Percentiles rank a stretch among this genome's conserved stretches.
Evolutionary conservation across 2,888 invertebrate species (phyloP).

Genomic region (Polyploca ridens): DNA sequence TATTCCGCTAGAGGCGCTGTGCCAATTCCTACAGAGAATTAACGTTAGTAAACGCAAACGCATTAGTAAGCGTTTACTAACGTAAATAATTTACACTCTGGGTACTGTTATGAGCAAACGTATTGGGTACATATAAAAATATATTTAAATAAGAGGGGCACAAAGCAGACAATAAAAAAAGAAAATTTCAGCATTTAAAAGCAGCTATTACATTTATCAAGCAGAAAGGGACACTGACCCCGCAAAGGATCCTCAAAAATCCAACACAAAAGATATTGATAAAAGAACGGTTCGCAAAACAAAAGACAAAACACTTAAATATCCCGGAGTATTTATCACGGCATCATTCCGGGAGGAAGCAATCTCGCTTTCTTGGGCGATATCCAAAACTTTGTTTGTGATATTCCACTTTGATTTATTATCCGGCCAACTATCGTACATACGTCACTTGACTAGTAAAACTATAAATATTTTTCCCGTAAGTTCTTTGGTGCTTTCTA

Average conservation of each 20-base stretch:
- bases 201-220: not conserved
- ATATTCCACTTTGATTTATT: constrained; percentile 11
- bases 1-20: too few relatives aligned
- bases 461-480: not conserved
- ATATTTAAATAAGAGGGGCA: too few relatives aligned
- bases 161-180: too few relatives aligned
- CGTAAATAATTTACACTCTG: too few relatives aligned
- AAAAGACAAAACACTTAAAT: constrained; percentile 21
- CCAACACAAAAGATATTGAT: not conserved
- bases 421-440: not conserved
- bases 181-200: not conserved
- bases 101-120: too few relatives aligned
- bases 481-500: too few relatives aligned
- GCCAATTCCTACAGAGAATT: too few relatives aligned
- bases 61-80: too few relatives aligned
- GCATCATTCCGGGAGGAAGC: constrained; percentile 32
- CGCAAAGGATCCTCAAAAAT: not conserved
- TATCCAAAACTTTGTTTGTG: constrained; percentile 39
- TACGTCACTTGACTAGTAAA: not conserved
- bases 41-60: too few relatives aligned
- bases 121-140: too few relatives aligned
- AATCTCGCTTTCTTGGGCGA: constrained; percentile 32
- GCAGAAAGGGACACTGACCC: not conserved
- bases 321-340: constrained; percentile 29
- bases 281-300: not conserved